Conservation (phyloP, 2,113 vertebrate species). For the Pampusana beccarii region DNA sequence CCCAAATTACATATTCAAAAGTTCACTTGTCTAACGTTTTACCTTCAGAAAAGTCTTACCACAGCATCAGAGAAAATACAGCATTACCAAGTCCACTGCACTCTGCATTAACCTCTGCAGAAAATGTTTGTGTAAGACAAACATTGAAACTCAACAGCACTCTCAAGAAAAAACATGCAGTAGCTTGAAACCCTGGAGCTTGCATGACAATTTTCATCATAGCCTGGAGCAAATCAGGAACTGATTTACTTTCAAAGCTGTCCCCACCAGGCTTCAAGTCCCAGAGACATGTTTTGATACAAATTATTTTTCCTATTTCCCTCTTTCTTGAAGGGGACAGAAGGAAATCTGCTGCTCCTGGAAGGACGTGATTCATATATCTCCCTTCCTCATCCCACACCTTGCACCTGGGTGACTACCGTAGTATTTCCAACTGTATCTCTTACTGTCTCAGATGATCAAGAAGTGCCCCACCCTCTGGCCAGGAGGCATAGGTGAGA, state of each 20-base stretch:
- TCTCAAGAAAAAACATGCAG: not conserved
- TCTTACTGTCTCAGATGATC: not conserved
- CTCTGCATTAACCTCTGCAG: not conserved
- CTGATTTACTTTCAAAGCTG: not conserved
- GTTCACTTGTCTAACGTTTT: not conserved
- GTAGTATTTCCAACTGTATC: not conserved
- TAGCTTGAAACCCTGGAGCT: not conserved
- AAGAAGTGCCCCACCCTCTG: not conserved
- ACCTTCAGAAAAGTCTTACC: not conserved
- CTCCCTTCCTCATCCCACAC: not conserved
- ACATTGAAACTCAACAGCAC: not conserved
- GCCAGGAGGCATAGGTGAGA: not conserved
- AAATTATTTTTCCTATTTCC: not conserved
- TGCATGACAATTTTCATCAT: not conserved
- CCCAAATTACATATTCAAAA: not conserved
- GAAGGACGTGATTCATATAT: fast-evolving
- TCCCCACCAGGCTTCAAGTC: not conserved
- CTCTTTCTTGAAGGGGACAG: not conserved
- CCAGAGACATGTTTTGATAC: not conserved
- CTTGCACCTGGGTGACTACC: not conserved
- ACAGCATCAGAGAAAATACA: not conserved
- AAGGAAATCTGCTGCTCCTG: not conserved
- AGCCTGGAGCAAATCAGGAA: not conserved
- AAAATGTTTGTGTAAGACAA: not conserved
- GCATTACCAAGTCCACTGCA: not conserved